A percentile compares a stretch with the other conserved stretches of the same genome.
These are phyloP conservation scores for Dicycla oo DNA, from an alignment of 2,888 invertebrate species.

Conservation along the genomic window DNA sequence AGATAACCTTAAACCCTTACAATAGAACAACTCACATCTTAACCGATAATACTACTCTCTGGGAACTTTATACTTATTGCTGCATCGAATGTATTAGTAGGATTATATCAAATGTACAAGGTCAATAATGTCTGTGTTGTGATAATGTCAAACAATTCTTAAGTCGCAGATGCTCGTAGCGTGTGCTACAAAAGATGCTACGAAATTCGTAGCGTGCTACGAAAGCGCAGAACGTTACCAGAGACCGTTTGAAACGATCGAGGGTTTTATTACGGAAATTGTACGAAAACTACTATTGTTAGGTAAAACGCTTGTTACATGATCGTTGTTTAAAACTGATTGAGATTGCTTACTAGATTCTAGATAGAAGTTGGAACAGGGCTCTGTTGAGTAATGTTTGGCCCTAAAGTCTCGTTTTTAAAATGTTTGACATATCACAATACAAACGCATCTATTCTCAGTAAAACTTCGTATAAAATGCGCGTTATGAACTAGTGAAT, in stretches of 20 bases:
- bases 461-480: conserved; percentile 78
- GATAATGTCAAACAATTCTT: conserved; percentile 29
- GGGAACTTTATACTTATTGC: conserved; percentile 72
- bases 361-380: neutral
- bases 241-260: neutral
- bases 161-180: conserved; percentile 20
- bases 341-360: neutral
- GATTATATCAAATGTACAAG: conserved; percentile 68
- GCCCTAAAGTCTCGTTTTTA: neutral
- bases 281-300: neutral
- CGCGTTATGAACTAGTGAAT: conserved; percentile 64
- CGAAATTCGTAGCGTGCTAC: conserved; percentile 41
- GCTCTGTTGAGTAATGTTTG: too few relatives aligned
- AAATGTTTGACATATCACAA: conserved; percentile 28
- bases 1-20: conserved; percentile 54
- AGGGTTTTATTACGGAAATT: conserved; percentile 17
- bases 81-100: conserved; percentile 66
- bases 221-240: conserved; percentile 9
- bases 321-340: neutral
- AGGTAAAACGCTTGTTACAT: neutral
- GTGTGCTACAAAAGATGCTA: conserved; percentile 32
- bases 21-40: conserved; percentile 61
- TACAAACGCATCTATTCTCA: conserved; percentile 44
- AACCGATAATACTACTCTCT: conserved; percentile 63
- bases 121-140: conserved; percentile 31